Evolutionary conservation across 1,140 invertebrate genomes (phyloP).

Genomic region (Rhysida immarginata): DNA sequence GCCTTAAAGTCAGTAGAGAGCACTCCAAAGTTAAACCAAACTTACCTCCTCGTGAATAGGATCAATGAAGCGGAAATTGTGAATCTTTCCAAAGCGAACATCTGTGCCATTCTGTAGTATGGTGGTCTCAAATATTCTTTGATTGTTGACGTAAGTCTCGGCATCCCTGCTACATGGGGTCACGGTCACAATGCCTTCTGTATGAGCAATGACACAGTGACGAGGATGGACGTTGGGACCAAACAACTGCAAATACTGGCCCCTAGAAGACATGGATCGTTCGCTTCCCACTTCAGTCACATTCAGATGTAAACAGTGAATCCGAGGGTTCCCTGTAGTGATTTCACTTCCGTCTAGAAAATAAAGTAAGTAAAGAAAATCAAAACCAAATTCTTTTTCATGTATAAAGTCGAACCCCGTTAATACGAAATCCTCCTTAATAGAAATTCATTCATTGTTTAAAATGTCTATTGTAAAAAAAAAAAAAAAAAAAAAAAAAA

Average conservation of each 20-base stretch:
- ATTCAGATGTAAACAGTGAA: constrained; percentile 45
- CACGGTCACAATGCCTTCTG: constrained; percentile 77
- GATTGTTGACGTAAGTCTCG: constrained; percentile 83
- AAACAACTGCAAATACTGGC: constrained; percentile 32
- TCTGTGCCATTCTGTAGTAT: constrained; percentile 74
- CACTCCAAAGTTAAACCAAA: too few relatives aligned
- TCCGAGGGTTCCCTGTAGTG: constrained; percentile 35
- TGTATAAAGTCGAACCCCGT: too few relatives aligned
- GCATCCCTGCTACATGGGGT: constrained; percentile 85
- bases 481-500: too few relatives aligned
- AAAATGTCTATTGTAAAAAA: too few relatives aligned
- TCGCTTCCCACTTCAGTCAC: constrained; percentile 58
- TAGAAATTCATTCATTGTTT: too few relatives aligned
- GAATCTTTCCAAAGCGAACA: constrained; percentile 72
- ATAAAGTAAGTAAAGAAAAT: neutral
- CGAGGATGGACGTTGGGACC: constrained; percentile 73
- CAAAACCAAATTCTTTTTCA: constrained; percentile 2
- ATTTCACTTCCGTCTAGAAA: constrained; percentile 43
- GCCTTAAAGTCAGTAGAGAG: too few relatives aligned
- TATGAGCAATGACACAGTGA: constrained; percentile 84
- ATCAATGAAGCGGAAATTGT: constrained; percentile 86
- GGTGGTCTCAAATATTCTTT: constrained; percentile 79
- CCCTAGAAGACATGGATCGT: constrained; percentile 31
- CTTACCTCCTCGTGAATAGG: constrained; percentile 64
- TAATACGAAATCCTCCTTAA: too few relatives aligned